Percentiles rank a stretch among this genome's conserved stretches.
Evolutionary conservation across 2,797 vertebrate species (phyloP).

Genomic region (Luscinia luscinia): DNA sequence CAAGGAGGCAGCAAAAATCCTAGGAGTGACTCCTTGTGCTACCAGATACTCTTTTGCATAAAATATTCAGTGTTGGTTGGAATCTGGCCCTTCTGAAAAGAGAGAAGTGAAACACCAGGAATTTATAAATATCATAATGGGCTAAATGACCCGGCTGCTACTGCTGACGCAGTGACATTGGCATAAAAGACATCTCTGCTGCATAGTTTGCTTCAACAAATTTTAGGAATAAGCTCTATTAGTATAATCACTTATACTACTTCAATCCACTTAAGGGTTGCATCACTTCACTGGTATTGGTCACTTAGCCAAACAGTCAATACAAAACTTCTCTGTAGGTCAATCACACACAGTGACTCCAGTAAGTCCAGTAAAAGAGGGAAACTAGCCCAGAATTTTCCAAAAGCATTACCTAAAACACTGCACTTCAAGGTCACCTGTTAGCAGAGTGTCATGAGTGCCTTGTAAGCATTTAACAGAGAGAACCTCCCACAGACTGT

Average conservation of each 20-base stretch:
- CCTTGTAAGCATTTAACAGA: background rate
- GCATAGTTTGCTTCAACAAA: conserved; percentile 19
- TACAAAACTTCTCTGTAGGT: background rate
- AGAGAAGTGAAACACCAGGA: conserved; percentile 4
- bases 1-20: conserved; percentile 17
- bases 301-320: background rate
- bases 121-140: background rate
- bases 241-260: conserved; percentile 4
- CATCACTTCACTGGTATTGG: conserved; percentile 13
- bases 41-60: background rate
- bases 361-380: background rate
- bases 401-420: background rate
- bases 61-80: background rate
- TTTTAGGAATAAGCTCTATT: conserved; percentile 38
- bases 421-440: background rate
- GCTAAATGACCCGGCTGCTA: conserved; percentile 29
- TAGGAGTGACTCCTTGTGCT: background rate
- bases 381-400: background rate
- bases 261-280: conserved; percentile 6
- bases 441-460: background rate
- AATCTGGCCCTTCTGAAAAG: background rate
- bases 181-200: conserved; percentile 6
- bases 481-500: background rate
- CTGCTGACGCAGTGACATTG: background rate
- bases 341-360: background rate